Evolutionary conservation across 2,888 invertebrate genomes (phyloP).

Genomic region (Drosophila paranaensis): DNA sequence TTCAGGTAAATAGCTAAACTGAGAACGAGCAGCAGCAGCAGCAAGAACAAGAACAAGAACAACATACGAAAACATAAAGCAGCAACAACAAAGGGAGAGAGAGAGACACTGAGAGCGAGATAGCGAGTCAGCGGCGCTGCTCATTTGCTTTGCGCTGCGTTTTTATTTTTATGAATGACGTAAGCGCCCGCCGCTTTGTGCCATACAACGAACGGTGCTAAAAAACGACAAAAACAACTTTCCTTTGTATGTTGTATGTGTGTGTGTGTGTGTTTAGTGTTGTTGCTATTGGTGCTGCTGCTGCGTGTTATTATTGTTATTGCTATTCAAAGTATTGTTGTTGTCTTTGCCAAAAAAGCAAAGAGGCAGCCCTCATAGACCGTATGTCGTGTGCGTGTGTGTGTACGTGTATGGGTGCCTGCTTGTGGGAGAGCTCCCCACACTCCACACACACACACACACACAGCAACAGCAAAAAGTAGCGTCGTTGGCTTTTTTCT

Average conservation of each 20-base stretch:
- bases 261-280: slow-evolving; percentile 19
- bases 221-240: slow-evolving; percentile 60
- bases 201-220: slow-evolving; percentile 45
- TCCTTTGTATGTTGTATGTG: slow-evolving; percentile 35
- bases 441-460: slow-evolving; percentile 17
- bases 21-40: slow-evolving; percentile 20
- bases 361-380: slow-evolving; percentile 37
- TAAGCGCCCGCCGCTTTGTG: slow-evolving; percentile 63
- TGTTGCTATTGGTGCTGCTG: slow-evolving; percentile 26
- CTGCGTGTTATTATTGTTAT: slow-evolving; percentile 18
- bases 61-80: slow-evolving; percentile 34
- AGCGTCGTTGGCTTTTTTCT: slow-evolving; percentile 61
- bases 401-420: slow-evolving; percentile 19
- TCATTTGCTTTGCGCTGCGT: slow-evolving; percentile 44
- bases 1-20: slow-evolving; percentile 69
- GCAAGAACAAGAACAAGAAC: slow-evolving; percentile 24
- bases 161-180: slow-evolving; percentile 80
- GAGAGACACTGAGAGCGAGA: slow-evolving; percentile 23
- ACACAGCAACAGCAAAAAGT: slow-evolving; percentile 32
- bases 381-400: slow-evolving; percentile 14
- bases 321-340: slow-evolving; percentile 31
- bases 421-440: slow-evolving; percentile 40
- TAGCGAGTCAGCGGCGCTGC: slow-evolving; percentile 29
- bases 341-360: slow-evolving; percentile 53
- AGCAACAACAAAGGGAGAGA: slow-evolving; percentile 20